Percentiles rank a stretch among this genome's conserved stretches.
These are phyloP conservation scores for Alligator mississippiensis DNA, from an alignment of 2,113 vertebrate species.

Conservation along the genomic window DNA sequence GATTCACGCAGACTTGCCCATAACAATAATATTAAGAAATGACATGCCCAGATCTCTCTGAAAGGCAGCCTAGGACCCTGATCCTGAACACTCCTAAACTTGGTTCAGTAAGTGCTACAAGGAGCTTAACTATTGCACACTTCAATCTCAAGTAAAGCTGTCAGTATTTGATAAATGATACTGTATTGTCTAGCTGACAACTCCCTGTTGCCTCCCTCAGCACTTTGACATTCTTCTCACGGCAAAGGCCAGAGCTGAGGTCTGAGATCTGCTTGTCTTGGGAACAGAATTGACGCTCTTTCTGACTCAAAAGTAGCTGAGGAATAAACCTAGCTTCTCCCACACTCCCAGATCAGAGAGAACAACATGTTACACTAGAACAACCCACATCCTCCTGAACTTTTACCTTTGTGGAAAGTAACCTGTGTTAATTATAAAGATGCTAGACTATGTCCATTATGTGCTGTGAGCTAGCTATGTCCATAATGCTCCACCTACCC, in stretches of 20 bases:
- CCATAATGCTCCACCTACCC: neutral
- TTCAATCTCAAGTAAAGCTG: neutral
- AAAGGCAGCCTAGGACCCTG: neutral
- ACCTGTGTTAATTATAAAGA: neutral
- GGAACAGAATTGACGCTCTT: neutral
- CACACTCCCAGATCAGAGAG: neutral
- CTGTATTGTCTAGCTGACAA: rapidly evolving
- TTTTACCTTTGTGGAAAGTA: neutral
- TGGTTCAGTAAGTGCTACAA: rapidly evolving
- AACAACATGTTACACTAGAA: rapidly evolving
- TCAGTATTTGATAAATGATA: neutral
- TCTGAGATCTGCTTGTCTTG: neutral
- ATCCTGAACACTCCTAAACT: neutral
- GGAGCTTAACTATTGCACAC: rapidly evolving
- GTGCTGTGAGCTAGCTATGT: neutral
- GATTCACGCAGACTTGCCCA: rapidly evolving
- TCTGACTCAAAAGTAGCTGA: neutral
- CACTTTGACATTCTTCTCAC: rapidly evolving
- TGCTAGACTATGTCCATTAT: neutral
- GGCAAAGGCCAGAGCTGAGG: rapidly evolving
- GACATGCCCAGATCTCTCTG: rapidly evolving
- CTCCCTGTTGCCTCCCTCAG: neutral
- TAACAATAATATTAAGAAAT: rapidly evolving
- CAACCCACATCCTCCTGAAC: neutral
- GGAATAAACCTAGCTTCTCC: neutral